phyloP scores from a whole-genome alignment of 2,888 invertebrate species.

The Lomographa bimaculata region DNA sequence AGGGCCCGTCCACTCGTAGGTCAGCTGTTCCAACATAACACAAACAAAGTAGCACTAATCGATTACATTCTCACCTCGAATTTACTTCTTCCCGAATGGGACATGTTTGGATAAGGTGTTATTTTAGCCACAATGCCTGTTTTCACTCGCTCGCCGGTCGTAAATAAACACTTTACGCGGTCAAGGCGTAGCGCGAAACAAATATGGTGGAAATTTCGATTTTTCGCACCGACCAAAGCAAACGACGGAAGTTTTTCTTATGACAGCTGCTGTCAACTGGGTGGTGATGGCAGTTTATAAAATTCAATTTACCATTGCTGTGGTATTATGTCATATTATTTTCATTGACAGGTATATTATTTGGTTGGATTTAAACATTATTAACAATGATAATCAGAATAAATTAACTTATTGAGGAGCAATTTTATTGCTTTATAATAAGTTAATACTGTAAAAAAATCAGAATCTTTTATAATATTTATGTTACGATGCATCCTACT shows the following conservation, averaged over 20 bases:
- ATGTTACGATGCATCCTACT: too few species aligned
- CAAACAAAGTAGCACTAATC: conserved; percentile 56
- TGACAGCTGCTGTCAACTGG: too few species aligned
- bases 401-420: too few species aligned
- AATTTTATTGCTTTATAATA: too few species aligned
- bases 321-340: too few species aligned
- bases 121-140: conserved; percentile 77
- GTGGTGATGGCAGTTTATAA: conserved; percentile 34
- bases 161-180: conserved; percentile 34
- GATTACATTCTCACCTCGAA: conserved; percentile 82
- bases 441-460: too few species aligned
- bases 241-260: conserved; percentile 32
- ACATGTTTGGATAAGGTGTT: conserved; percentile 81
- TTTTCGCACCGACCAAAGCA: conserved; percentile 44
- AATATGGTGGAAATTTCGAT: conserved; percentile 61
- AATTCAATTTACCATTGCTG: background rate
- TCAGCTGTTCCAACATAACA: conserved; percentile 86
- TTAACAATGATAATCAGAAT: too few species aligned
- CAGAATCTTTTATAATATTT: too few species aligned
- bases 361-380: too few species aligned
- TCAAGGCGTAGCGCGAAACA: conserved; percentile 48
- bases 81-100: conserved; percentile 86
- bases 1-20: conserved; percentile 45
- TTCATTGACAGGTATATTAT: too few species aligned
- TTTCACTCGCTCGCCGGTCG: conserved; percentile 42